Base-by-base conservation (phyloP, 2,797 vertebrate species). In the Varecia variegata region DNA sequence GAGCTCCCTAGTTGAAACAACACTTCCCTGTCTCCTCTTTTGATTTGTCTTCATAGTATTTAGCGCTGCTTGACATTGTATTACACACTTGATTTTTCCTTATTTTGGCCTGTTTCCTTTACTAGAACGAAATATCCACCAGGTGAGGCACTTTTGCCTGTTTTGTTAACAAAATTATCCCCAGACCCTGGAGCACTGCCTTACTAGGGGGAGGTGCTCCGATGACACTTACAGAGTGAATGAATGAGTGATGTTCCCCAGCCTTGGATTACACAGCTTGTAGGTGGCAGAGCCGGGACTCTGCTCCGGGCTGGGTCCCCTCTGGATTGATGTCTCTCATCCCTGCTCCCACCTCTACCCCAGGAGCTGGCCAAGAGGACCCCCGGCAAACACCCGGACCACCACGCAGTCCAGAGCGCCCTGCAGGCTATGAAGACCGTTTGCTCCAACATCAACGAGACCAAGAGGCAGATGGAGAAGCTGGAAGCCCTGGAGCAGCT, bases 401-500 rank as follows among this genome's bases (percentile, higher is more conserved):
- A 99, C 98, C 99, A 99, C 0, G 99, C 99, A 0, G 99, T 99
- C 68, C 99, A 99, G 96, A 99, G 99, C 0, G 99, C 99, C 58
- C 98, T 99, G 97, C 99, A 99, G 98, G 99, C 99, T 95, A 99
- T 99, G 99, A 99, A 99, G 98, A 99, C 99, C 0, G 99, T 99
- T 83, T 99, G 99, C 98, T 99, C 99, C 98, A 99, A 99, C 98
- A 99, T 99, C 99, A 99, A 99, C 0, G 99, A 99, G 98, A 99
- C 99, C 98, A 99, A 99, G 98, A 99, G 99, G 97, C 99, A 99
- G 98, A 99, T 99, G 99, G 99, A 99, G 98, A 99, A 99, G 97
- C 98, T 99, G 98, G 99, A 99, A 97, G 99, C 99, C n/a, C 98
- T 99, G 65, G 99, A 99, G 95, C 99, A 99, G 98, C 98, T 99